These are phyloP conservation scores for Diaphora mendica DNA, from an alignment of 2,888 invertebrate genomes.

Conservation along the genomic window DNA sequence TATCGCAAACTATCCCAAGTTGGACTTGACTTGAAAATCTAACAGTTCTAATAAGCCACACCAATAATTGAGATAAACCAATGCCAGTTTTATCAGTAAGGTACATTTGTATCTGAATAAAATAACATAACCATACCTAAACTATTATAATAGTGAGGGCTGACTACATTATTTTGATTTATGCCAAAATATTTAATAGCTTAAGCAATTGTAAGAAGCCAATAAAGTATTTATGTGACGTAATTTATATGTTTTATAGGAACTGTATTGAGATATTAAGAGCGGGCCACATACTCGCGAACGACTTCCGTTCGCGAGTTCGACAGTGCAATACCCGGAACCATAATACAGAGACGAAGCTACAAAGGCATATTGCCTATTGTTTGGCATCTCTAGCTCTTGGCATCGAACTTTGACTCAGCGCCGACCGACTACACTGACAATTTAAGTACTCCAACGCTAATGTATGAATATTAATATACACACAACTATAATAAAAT, in stretches of 20 bases:
- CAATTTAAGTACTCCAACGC: conserved; percentile 77
- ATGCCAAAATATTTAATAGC: conserved; percentile 10
- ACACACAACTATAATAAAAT: conserved; percentile 60
- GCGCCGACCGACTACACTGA: conserved; percentile 71
- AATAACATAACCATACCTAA: not conserved
- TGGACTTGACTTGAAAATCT: not conserved
- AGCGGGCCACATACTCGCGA: conserved; percentile 54
- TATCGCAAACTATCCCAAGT: not conserved
- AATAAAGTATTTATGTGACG: conserved; percentile 48
- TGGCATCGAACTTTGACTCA: conserved; percentile 79
- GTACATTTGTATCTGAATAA: not conserved
- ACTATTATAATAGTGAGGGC: not conserved
- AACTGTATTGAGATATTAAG: conserved; percentile 29
- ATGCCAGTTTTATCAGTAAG: not conserved
- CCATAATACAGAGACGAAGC: conserved; percentile 66
- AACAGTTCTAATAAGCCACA: not conserved
- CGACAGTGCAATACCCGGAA: conserved; percentile 73
- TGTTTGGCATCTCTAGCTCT: conserved; percentile 84
- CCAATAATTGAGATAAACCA: not conserved
- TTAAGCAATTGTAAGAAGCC: conserved; percentile 49
- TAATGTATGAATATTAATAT: conserved; percentile 77
- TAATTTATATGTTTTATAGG: conserved; percentile 36
- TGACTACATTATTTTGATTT: not conserved
- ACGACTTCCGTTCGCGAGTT: conserved; percentile 76
- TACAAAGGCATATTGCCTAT: conserved; percentile 79